A percentile compares a stretch with the other conserved stretches of the same genome.
These are phyloP conservation scores for Mastomys natalensis DNA, from an alignment of 2,113 vertebrate species.

Conservation along the genomic window DNA sequence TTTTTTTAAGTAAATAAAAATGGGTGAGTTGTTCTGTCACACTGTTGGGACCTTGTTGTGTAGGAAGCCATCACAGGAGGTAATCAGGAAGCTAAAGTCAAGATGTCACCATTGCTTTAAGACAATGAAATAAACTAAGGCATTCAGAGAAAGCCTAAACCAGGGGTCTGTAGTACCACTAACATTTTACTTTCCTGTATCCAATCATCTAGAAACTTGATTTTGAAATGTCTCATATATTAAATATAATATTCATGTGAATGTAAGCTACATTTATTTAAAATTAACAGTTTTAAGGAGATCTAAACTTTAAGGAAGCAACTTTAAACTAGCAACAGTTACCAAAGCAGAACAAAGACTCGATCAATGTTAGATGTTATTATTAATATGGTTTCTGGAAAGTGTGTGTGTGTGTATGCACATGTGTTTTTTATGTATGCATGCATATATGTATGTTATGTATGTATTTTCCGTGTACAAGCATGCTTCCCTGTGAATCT, in stretches of 20 bases:
- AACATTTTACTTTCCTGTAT: not conserved
- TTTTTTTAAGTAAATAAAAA: conserved; percentile 24
- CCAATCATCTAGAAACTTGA: not conserved
- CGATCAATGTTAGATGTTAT: not conserved
- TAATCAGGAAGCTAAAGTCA: not conserved
- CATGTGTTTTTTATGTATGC: not conserved
- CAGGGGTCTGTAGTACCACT: not conserved
- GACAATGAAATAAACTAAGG: not conserved
- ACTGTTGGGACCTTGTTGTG: too few species aligned
- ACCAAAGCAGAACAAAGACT: not conserved
- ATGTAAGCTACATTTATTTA: not conserved
- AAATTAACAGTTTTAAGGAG: not conserved
- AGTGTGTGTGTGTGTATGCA: not conserved
- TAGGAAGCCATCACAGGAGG: not conserved
- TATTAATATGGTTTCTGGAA: not conserved
- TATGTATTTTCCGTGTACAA: not conserved
- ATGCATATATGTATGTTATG: not conserved
- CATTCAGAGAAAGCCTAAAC: not conserved
- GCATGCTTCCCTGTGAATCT: not conserved
- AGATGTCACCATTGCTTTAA: not conserved
- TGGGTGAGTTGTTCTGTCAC: not conserved
- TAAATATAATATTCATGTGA: not conserved
- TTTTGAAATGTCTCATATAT: not conserved
- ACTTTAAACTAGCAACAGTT: not conserved
- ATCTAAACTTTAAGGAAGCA: not conserved